Evolutionary conservation across 2,888 invertebrate genomes (phyloP).

Genomic region (Lutraria lutraria): DNA sequence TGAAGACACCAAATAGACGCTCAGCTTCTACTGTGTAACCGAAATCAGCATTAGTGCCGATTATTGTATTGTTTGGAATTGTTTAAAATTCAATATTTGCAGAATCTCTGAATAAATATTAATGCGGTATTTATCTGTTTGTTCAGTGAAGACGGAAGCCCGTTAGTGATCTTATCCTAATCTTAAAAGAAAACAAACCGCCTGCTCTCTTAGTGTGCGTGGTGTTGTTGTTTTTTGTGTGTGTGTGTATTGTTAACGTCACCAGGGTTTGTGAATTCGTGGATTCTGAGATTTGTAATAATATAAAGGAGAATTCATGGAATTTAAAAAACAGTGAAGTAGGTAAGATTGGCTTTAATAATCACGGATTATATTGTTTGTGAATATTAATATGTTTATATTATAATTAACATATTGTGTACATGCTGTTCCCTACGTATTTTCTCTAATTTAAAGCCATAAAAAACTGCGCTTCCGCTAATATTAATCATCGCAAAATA

Average conservation of each 20-base stretch:
- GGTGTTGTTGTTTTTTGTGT: too few relatives aligned
- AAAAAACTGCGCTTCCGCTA: too few relatives aligned
- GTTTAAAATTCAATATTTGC: slow-evolving; percentile 26
- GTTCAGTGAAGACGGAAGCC: not conserved
- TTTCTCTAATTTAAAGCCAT: too few relatives aligned
- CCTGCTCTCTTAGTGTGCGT: not conserved
- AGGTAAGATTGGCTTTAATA: not conserved
- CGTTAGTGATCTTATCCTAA: not conserved
- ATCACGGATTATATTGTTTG: too few relatives aligned
- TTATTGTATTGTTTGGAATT: not conserved
- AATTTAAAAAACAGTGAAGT: not conserved
- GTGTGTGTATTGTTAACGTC: not conserved
- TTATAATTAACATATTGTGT: too few relatives aligned
- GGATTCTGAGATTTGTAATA: not conserved
- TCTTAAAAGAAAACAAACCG: not conserved
- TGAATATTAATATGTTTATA: too few relatives aligned
- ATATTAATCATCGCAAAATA: too few relatives aligned
- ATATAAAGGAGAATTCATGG: not conserved
- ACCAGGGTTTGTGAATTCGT: not conserved
- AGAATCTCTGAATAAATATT: not conserved
- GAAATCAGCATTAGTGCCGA: not conserved
- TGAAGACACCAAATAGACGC: not conserved
- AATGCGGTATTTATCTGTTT: slow-evolving; percentile 20
- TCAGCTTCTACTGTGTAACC: not conserved
- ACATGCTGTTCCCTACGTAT: too few relatives aligned